phyloP scores from a whole-genome alignment of 2,888 invertebrate genomes.

The Meteorus colon region DNA sequence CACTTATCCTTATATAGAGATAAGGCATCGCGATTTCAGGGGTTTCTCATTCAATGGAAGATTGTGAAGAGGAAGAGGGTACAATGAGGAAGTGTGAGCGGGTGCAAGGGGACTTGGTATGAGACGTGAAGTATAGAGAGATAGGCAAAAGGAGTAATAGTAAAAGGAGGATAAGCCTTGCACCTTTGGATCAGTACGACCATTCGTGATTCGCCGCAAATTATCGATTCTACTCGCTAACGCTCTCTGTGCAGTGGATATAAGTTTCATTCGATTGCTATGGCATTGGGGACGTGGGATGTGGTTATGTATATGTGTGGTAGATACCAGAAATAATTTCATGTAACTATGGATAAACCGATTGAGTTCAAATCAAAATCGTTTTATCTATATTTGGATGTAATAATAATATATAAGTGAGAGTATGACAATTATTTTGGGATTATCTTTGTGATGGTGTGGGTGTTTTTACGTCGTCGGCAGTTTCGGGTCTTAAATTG shows the following conservation, averaged over 20 bases:
- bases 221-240: constrained; percentile 35
- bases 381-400: background rate
- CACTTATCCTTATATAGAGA: constrained; percentile 54
- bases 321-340: constrained; percentile 4
- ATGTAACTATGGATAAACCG: background rate
- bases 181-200: constrained; percentile 20
- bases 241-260: constrained; percentile 10
- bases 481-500: no score
- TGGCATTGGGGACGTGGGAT: background rate
- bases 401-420: constrained; percentile 4
- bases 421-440: background rate
- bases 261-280: background rate
- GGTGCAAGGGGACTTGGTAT: background rate
- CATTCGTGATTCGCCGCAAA: constrained; percentile 15
- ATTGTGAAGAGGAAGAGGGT: background rate
- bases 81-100: background rate
- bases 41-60: constrained; percentile 34
- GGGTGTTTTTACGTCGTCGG: no score
- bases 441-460: background rate
- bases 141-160: background rate
- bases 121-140: constrained; percentile 7
- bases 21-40: constrained; percentile 68
- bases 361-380: background rate
- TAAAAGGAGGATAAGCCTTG: constrained; percentile 14
- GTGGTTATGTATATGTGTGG: background rate